A percentile compares a stretch with the other conserved stretches of the same genome.
phyloP scores from a whole-genome alignment of 2,797 vertebrate genomes.

The Sarcoramphus papa region DNA sequence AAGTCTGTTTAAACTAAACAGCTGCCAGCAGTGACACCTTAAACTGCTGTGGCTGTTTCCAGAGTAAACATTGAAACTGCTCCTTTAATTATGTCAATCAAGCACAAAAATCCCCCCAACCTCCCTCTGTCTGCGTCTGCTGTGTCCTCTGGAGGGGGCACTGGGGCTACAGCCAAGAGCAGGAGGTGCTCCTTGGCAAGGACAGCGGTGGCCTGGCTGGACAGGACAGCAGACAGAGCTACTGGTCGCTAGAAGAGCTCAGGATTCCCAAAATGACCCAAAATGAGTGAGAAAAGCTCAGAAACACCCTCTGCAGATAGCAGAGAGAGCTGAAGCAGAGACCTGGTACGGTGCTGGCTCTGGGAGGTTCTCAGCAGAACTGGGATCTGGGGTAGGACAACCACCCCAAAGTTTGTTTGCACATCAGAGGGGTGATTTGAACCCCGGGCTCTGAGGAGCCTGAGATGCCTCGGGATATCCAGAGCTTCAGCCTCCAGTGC shows the following conservation, averaged over 20 bases:
- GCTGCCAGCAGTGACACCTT: slow-evolving; percentile 40
- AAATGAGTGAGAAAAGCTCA: rapidly evolving
- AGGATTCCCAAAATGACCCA: background rate
- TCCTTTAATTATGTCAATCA: slow-evolving; percentile 48
- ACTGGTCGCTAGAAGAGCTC: rapidly evolving
- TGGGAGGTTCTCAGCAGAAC: background rate
- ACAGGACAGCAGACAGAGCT: background rate
- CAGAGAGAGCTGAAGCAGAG: background rate
- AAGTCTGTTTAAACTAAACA: slow-evolving; percentile 30
- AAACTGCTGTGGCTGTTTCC: slow-evolving; percentile 16
- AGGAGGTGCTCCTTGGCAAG: background rate
- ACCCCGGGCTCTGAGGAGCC: background rate
- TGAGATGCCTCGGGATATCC: background rate
- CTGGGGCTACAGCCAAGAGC: background rate
- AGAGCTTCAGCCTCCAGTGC: background rate
- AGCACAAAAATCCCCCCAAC: background rate
- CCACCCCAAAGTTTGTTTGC: background rate
- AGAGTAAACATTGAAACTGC: slow-evolving; percentile 49
- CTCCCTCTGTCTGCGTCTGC: background rate
- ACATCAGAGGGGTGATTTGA: background rate
- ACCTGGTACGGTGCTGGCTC: rapidly evolving
- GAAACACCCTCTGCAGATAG: background rate
- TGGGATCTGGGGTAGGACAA: too few species aligned
- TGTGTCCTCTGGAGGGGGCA: background rate
- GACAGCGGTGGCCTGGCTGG: background rate